Evolutionary conservation across 2,113 vertebrate species (phyloP).

Genomic region (Aptenodytes patagonicus): DNA sequence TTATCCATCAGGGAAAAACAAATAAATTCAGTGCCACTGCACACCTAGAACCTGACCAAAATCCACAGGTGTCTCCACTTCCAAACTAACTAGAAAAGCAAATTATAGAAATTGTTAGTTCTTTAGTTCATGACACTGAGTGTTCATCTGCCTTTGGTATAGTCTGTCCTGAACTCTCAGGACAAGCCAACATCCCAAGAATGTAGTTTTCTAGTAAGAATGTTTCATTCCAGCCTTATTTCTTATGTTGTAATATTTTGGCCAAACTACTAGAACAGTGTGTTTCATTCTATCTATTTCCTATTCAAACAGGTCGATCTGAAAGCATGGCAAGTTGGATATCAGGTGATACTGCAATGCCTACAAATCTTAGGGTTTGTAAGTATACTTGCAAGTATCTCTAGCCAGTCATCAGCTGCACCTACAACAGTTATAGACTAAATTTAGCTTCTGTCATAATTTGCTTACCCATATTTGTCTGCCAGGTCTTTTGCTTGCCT

Average conservation of each 20-base stretch:
- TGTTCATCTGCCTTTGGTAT: background rate
- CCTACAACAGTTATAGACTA: background rate
- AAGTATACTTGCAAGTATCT: background rate
- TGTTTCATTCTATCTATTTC: background rate
- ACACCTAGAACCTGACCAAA: background rate
- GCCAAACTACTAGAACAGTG: background rate
- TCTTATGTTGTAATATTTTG: background rate
- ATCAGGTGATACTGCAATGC: background rate
- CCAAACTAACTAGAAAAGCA: too few relatives aligned
- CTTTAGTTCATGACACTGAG: background rate
- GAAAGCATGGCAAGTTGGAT: background rate
- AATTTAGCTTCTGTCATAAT: background rate
- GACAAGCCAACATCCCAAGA: background rate
- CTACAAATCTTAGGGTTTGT: background rate
- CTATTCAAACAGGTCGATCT: background rate
- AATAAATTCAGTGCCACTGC: background rate
- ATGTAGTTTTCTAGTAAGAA: background rate
- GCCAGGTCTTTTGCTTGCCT: constrained; percentile 91
- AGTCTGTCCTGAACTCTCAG: background rate
- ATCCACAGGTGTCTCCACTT: background rate
- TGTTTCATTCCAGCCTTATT: background rate
- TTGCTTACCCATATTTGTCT: constrained; percentile 88
- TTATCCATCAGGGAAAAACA: background rate
- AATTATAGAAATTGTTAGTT: background rate
- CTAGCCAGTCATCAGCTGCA: background rate